Evolutionary conservation across 2,797 vertebrate species (phyloP), one percentile per base, ranked within the genome.

Genomic region (Lerista edwardsae): DNA sequence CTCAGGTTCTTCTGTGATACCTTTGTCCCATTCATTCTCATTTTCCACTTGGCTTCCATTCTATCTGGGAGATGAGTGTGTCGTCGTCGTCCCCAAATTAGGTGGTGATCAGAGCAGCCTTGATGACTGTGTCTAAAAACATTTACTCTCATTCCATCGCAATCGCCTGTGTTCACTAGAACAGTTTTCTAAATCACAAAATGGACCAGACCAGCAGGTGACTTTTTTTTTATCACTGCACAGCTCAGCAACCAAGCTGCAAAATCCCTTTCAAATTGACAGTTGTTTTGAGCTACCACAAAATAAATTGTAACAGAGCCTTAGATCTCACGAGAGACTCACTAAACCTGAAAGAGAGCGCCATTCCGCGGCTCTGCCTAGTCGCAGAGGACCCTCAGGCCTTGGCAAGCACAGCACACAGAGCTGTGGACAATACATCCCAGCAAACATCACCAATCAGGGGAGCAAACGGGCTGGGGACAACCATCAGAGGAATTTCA

Each of bases 401-500:
- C 47, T 68, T 83, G 47, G 69, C 47, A n/a, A 83, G 61, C 61
- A 68, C 14, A 79, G 14, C 67, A 47, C 47, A 59, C 31, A 36
- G 25, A 79, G 51, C 12, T 59, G 36, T 69, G 62, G 51, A 61
- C 41, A 25, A 31, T 34, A 71, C 71, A 78, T 82, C 68, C 79
- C 39, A 59, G 79, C 69, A 57, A 79, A 79, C 29, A 5, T 55
- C 75, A 87, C 67, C 36, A 87, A 68, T 67, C 73, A 83, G 68
- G 36, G 78, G 21, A 89, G 25, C n/a, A 88, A 87, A 87, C 84
- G 68, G 75, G 47, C 61, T 64, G 80, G 59, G 69, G 72, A 83
- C 67, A 12, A 74, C 57, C 17, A 90, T 76, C 23, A 77, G 1
- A 4, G 57, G 79, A 90, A 86, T 44, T 93, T 92, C 83, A 87